Evolutionary conservation across 2,113 vertebrate genomes (phyloP).

Genomic region (Menidia beryllina): DNA sequence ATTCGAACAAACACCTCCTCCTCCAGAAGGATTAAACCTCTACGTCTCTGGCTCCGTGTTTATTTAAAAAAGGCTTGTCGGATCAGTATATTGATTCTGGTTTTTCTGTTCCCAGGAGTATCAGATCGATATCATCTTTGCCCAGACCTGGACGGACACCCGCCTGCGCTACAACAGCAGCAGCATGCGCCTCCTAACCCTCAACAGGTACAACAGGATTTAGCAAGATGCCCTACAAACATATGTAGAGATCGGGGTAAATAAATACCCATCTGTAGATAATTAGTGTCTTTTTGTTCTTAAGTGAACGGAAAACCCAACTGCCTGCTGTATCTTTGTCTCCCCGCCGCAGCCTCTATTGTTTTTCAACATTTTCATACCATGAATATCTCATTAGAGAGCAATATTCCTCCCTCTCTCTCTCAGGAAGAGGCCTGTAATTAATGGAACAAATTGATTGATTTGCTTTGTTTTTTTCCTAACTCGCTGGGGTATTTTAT

Average conservation of each 20-base stretch:
- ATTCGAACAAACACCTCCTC: conserved; percentile 31
- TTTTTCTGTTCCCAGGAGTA: conserved; percentile 88
- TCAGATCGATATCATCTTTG: conserved; percentile 98
- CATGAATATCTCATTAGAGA: conserved; percentile 53
- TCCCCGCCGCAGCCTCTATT: conserved; percentile 7
- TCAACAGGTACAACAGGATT: conserved; percentile 82
- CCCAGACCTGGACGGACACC: conserved; percentile 96
- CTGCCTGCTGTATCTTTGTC: not conserved
- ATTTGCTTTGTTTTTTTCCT: conserved; percentile 58
- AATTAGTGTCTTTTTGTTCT: too few species aligned
- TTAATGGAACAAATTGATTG: conserved; percentile 70
- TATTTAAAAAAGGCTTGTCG: not conserved
- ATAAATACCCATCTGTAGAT: too few species aligned
- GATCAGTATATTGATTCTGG: conserved; percentile 47
- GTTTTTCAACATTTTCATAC: conserved; percentile 33
- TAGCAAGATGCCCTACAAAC: not conserved
- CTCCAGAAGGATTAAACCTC: conserved; percentile 9
- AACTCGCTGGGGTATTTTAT: conserved; percentile 37
- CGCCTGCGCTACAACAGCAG: conserved; percentile 94
- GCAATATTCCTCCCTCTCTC: conserved; percentile 23
- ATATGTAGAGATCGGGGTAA: not conserved
- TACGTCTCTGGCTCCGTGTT: conserved; percentile 9
- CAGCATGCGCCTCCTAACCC: conserved; percentile 94
- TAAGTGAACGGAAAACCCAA: not conserved
- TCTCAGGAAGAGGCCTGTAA: conserved; percentile 45